These are phyloP conservation scores for Pandion haliaetus DNA, from an alignment of 2,113 vertebrate species.

Conservation along the genomic window DNA sequence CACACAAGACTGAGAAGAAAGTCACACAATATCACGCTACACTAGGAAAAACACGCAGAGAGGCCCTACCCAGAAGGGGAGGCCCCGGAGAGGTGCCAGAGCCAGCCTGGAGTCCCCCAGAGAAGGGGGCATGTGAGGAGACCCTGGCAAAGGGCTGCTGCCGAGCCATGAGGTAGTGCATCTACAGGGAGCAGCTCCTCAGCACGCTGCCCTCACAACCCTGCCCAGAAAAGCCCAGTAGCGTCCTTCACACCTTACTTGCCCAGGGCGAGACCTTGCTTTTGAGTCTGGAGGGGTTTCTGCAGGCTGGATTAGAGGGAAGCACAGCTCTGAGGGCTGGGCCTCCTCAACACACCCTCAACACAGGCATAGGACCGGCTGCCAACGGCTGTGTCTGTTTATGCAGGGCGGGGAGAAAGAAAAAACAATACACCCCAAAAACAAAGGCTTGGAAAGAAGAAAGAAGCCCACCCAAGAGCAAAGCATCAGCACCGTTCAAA, in stretches of 20 bases:
- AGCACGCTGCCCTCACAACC: not conserved
- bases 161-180: not conserved
- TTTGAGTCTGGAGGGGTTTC: not conserved
- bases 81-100: not conserved
- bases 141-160: not conserved
- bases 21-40: not conserved
- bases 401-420: not conserved
- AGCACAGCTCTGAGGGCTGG: not conserved
- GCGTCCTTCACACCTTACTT: not conserved
- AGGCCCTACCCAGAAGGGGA: not conserved
- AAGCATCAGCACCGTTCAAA: conserved; percentile 23
- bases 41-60: not conserved
- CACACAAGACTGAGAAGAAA: conserved; percentile 36
- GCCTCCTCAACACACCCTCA: not conserved
- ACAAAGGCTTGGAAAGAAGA: conserved; percentile 41
- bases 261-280: not conserved
- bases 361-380: not conserved
- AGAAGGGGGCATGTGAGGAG: not conserved
- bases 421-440: conserved; percentile 54
- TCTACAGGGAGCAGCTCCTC: conserved; percentile 11
- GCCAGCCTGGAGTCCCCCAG: not conserved
- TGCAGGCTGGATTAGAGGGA: not conserved
- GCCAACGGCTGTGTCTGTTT: conserved; percentile 21
- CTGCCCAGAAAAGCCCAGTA: not conserved
- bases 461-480: conserved; percentile 57